Conservation (phyloP, 2,797 vertebrate species). For the Leucoraja ocellata region DNA sequence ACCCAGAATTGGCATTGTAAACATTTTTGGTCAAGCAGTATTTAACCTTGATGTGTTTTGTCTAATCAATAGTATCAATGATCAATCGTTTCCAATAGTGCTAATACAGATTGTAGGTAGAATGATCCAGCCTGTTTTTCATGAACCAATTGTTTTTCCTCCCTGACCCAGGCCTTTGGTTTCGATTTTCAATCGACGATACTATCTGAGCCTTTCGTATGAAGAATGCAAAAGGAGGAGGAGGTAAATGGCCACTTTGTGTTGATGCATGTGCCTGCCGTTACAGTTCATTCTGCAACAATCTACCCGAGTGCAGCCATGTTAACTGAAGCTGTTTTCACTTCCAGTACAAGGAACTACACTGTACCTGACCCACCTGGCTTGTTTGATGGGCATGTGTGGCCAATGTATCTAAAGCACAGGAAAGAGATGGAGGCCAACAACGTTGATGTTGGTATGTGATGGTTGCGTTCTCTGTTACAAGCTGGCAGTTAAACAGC, state of each 20-base stretch:
- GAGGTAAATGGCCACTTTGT: conserved; percentile 58
- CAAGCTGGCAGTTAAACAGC: background rate
- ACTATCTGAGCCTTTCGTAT: conserved; percentile 77
- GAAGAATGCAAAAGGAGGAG: conserved; percentile 82
- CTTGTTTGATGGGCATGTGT: conserved; percentile 86
- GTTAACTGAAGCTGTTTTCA: rapidly evolving
- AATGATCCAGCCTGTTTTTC: background rate
- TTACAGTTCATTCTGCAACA: background rate
- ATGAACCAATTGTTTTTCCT: background rate
- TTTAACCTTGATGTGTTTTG: background rate
- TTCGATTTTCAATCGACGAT: conserved; percentile 69
- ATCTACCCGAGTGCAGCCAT: background rate
- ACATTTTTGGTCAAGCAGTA: background rate
- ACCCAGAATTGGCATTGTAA: background rate
- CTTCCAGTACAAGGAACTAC: conserved; percentile 70
- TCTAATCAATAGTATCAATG: background rate
- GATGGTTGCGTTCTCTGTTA: background rate
- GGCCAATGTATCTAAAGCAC: conserved; percentile 92
- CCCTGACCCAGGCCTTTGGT: conserved; percentile 64
- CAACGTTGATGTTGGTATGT: conserved; percentile 65
- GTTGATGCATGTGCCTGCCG: no score
- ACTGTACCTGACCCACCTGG: conserved; percentile 77
- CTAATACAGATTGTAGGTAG: background rate
- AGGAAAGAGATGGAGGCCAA: conserved; percentile 69
- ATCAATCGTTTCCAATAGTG: background rate